phyloP scores from a whole-genome alignment of 2,797 vertebrate species.

The Hippocampus kuda region DNA sequence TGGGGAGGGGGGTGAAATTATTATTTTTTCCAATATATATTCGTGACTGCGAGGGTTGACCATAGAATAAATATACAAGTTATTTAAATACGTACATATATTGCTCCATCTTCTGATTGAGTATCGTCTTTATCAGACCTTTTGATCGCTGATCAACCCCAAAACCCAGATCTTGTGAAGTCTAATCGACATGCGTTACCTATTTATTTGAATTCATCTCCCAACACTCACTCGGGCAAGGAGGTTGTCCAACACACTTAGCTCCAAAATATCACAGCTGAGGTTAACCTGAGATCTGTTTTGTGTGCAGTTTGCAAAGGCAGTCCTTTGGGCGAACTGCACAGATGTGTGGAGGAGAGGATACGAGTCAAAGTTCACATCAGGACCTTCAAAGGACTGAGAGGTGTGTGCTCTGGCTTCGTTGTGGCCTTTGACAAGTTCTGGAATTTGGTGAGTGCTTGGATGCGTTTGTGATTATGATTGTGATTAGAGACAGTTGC shows the following conservation, averaged over 20 bases:
- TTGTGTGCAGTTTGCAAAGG: slow-evolving; percentile 75
- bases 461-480: neutral
- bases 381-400: slow-evolving; percentile 91
- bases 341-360: slow-evolving; percentile 82
- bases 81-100: too few relatives aligned
- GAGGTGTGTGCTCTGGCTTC: slow-evolving; percentile 91
- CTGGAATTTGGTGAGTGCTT: slow-evolving; percentile 91
- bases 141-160: too few relatives aligned
- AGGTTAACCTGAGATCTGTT: neutral
- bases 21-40: too few relatives aligned
- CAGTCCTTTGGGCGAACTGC: slow-evolving; percentile 85
- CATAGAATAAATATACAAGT: too few relatives aligned
- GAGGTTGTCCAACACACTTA: neutral
- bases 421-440: slow-evolving; percentile 96
- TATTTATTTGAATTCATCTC: neutral
- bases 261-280: neutral
- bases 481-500: neutral
- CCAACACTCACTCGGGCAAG: neutral
- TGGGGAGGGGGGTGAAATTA: too few relatives aligned
- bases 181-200: neutral
- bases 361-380: slow-evolving; percentile 89
- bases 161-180: too few relatives aligned
- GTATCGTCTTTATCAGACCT: too few relatives aligned
- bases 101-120: too few relatives aligned
- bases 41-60: too few relatives aligned